Base-by-base conservation (phyloP, 2,113 vertebrate genomes). In the Kryptolebias marmoratus region DNA sequence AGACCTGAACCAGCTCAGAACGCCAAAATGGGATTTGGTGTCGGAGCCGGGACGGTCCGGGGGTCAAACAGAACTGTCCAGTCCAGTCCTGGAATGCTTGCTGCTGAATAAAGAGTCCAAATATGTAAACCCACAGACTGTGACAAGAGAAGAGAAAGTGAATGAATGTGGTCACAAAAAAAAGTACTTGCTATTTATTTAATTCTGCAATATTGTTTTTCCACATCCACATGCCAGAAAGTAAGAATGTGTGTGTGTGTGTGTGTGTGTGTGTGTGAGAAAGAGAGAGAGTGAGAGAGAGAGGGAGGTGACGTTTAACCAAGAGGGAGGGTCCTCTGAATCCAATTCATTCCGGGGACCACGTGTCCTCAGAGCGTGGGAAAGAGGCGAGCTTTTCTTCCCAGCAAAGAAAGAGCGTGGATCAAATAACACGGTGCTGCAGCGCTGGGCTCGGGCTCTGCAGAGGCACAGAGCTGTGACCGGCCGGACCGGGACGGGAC, bases 361-460 rank as follows among this genome's bases (percentile, higher is more conserved):
- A 97, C 96, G 96, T 97, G 96, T 94, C 91, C 88, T 87, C 93
- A 86, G 96, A 99, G 97, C 97, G 97, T 99, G 97, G 97, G 97
- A 99, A 99, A 97, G 96, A 96, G 95, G 94, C 93, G 95, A 96
- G 95, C 92, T 92, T 96, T 97, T 97, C 95, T 99, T 99, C 97
- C 97, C 97, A 98, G 96, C 95, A 80, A 95, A 92, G 94, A 94
- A 93, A 93, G 94, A 94, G 92, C 89, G 84, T 89, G 92, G 92
- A 92, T 95, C 94, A 94, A 95, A 95, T 95, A 93, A 95, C 95
- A 90, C 71, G 86, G 91, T 79, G 87, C 88, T 88, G 79, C 88
- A 66, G 90, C 85, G 84, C 80, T 81, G 81, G 89, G 68, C 82
- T 86, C 72, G 64, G 62, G 59, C 77, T 85, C 77, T 59, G 85